Percentiles rank a stretch among this genome's conserved stretches.
Evolutionary conservation across 2,797 vertebrate species (phyloP).

Genomic region (Periophthalmus magnuspinnatus): DNA sequence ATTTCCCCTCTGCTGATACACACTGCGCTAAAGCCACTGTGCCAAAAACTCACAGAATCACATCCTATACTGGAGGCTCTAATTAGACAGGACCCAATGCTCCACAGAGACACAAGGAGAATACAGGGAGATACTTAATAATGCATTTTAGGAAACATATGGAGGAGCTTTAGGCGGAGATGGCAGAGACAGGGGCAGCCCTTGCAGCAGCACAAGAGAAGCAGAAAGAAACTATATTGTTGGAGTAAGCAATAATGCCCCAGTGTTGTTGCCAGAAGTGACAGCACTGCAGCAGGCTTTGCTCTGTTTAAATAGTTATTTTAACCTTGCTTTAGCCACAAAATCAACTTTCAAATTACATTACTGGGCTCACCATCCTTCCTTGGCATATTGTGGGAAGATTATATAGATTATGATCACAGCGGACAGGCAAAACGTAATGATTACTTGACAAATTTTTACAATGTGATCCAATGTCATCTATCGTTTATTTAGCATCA

Average conservation of each 20-base stretch:
- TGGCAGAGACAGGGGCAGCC: slow-evolving; percentile 18
- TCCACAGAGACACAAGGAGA: slow-evolving; percentile 47
- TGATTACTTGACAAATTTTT: background rate
- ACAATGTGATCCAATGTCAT: background rate
- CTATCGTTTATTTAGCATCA: background rate
- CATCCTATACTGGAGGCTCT: slow-evolving; percentile 73
- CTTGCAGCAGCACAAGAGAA: background rate
- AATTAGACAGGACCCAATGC: slow-evolving; percentile 74
- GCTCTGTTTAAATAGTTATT: slow-evolving; percentile 29
- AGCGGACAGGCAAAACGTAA: background rate
- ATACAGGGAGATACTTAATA: slow-evolving; percentile 50
- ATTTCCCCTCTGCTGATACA: slow-evolving; percentile 61
- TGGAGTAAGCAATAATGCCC: slow-evolving; percentile 44
- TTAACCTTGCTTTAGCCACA: slow-evolving; percentile 18
- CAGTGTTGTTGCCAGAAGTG: slow-evolving; percentile 53
- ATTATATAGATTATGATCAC: background rate
- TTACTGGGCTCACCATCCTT: slow-evolving; percentile 4
- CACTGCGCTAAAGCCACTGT: slow-evolving; percentile 60
- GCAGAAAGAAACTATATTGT: slow-evolving; percentile 19
- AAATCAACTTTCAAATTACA: slow-evolving; percentile 11
- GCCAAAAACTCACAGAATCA: slow-evolving; percentile 70
- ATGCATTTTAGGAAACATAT: slow-evolving; percentile 54
- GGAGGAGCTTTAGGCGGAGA: slow-evolving; percentile 26
- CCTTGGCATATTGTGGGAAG: background rate
- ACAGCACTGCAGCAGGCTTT: slow-evolving; percentile 54